Base-by-base conservation (phyloP, 2,113 vertebrate species). In the Porphyrio hochstetteri region DNA sequence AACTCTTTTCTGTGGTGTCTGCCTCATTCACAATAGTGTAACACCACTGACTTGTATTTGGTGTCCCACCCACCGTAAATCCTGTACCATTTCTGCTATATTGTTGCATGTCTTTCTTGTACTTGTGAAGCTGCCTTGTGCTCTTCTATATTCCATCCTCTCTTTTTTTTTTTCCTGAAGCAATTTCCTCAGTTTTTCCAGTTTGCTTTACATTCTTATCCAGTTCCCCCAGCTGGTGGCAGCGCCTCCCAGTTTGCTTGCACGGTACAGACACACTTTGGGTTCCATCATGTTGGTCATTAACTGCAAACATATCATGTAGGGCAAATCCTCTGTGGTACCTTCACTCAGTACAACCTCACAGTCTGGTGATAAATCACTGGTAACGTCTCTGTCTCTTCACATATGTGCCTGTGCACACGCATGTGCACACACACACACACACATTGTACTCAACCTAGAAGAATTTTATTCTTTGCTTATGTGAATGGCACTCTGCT, bases 51-150 rank as follows among this genome's bases (percentile, higher is more conserved):
- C 8, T 80, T 0, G 0, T 1, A 1, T 74, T 81, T 77, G 29
- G 8, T 20, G 88, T 84, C 70, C 38, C 9, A 67, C 68, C 3
- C 19, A 59, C 33, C 1, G 1, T 25, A 29, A 36, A 0, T 3
- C 8, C 50, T 31, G 18, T 69, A 21, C 4, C 5, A n/a, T 57
- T 90, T 80, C 40, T 79, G 27, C 5, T 74, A 6, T 40, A 13
- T 3, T 82, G 8, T 36, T 92, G 16, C 16, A 16, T 42, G 11
- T 75, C 29, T 21, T 16, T 35, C 7, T 6, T 24, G 5, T 20
- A 25, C 55, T 44, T 75, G 5, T 31, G n/a, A 78, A 52, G 7
- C 7, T 75, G 27, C 13, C 17, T 85, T 29, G 10, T 1, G 3
- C 15, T 48, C 23, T 33, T 57, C 63, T 38, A 3, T 14, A 44